Conservation (phyloP, 2,888 invertebrate genomes). For the Calameuta pallipes region DNA sequence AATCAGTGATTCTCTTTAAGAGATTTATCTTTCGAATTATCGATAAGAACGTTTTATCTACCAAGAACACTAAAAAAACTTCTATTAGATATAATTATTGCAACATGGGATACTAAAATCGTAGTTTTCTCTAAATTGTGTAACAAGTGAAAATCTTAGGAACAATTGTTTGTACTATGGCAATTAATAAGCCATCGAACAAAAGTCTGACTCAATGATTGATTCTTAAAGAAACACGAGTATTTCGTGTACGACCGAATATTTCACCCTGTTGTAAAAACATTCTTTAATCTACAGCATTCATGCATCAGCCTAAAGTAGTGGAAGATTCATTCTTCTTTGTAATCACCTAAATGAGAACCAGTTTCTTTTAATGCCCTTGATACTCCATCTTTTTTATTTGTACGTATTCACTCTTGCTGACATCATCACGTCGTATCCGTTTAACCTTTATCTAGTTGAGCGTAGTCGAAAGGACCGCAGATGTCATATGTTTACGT, state of each 20-base stretch:
- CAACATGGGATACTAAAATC: not conserved
- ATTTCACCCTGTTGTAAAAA: not conserved
- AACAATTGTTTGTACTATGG: not conserved
- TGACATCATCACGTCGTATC: not conserved
- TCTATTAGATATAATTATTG: not conserved
- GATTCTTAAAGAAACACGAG: not conserved
- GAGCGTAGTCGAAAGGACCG: no score
- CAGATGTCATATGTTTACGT: no score
- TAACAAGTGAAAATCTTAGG: not conserved
- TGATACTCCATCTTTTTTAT: not conserved
- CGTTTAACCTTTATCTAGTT: not conserved
- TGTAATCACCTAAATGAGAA: not conserved
- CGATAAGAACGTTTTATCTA: not conserved
- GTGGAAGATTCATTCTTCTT: not conserved
- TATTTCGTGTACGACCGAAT: no score
- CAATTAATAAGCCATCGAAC: not conserved
- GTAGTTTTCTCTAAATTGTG: not conserved
- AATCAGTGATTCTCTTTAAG: not conserved
- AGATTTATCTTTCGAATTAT: not conserved
- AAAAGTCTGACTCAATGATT: not conserved
- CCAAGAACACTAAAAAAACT: not conserved
- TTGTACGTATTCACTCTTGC: not conserved
- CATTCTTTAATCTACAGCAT: not conserved
- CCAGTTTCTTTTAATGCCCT: not conserved
- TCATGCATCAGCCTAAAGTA: not conserved